These are phyloP conservation scores for Ctenodactylus gundi DNA, from an alignment of 2,113 vertebrate species.

Conservation along the genomic window DNA sequence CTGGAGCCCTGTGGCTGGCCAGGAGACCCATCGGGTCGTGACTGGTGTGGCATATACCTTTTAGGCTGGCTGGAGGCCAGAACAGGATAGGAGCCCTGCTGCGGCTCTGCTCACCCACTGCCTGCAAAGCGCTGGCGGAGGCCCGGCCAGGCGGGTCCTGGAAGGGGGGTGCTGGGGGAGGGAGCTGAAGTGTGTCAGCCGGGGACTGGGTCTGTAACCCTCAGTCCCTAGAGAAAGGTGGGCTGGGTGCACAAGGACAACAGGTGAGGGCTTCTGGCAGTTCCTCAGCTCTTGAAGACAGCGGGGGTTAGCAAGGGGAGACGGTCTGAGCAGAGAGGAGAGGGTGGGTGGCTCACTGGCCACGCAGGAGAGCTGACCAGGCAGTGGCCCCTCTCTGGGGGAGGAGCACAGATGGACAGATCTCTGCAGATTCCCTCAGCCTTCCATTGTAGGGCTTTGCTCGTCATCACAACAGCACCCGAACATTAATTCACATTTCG, in stretches of 20 bases:
- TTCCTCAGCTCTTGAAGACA: background rate
- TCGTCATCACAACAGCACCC: background rate
- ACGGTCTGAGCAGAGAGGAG: background rate
- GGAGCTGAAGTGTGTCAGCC: background rate
- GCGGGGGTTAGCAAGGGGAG: background rate
- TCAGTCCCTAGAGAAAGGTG: background rate
- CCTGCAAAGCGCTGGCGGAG: background rate
- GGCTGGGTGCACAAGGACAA: background rate
- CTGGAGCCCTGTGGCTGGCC: background rate
- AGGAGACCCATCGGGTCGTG: background rate
- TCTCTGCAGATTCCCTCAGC: background rate
- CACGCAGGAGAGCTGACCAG: background rate
- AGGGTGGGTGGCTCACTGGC: too few relatives aligned
- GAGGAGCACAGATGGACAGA: fast-evolving
- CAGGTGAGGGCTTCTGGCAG: background rate
- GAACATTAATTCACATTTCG: background rate
- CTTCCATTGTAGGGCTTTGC: background rate
- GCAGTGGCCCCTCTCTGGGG: background rate
- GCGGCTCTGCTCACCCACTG: background rate
- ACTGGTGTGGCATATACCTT: too few relatives aligned
- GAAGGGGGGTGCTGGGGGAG: background rate
- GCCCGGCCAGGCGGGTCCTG: background rate
- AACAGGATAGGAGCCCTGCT: background rate
- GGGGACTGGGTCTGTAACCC: background rate
- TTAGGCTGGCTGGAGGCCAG: background rate